Evolutionary conservation across 53 echinoderm and acorn worm genomes (phyloP).

Genomic region (Crossaster papposus): DNA sequence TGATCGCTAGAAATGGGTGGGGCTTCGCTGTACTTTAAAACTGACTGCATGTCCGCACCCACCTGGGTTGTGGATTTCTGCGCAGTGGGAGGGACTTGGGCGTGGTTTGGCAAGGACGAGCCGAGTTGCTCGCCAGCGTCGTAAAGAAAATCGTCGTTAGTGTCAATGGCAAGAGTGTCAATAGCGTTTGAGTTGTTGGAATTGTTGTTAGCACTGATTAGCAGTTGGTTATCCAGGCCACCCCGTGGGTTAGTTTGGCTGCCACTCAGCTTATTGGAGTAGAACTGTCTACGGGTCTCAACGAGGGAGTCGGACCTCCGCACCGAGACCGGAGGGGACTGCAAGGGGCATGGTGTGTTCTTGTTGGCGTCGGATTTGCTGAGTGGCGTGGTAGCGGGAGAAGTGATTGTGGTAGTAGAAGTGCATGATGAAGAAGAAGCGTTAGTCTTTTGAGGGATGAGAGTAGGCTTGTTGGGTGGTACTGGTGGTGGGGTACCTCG

Average conservation of each 20-base stretch:
- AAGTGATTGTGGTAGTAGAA: constrained; percentile 62
- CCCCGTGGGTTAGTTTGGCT: constrained; percentile 68
- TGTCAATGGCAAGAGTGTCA: constrained; percentile 76
- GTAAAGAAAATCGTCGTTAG: constrained; percentile 55
- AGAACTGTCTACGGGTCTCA: constrained; percentile 96
- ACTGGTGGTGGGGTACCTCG: constrained; percentile 97
- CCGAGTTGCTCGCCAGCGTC: constrained; percentile 42
- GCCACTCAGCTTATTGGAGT: constrained; percentile 92
- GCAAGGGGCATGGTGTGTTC: constrained; percentile 34
- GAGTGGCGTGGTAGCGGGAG: constrained; percentile 57
- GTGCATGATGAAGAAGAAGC: constrained; percentile 69
- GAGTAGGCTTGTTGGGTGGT: constrained; percentile 95
- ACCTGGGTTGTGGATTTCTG: constrained; percentile 83
- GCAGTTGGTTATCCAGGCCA: constrained; percentile 65
- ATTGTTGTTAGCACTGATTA: constrained; percentile 81
- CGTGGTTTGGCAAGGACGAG: constrained; percentile 41
- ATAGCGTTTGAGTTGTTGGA: constrained; percentile 87
- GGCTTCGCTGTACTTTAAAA: constrained; percentile 54
- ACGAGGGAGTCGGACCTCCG: constrained; percentile 85
- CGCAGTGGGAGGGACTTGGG: constrained; percentile 63
- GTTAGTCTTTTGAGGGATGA: constrained; percentile 90
- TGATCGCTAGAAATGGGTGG: constrained; percentile 64
- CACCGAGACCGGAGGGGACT: constrained; percentile 27
- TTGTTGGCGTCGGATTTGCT: constrained; percentile 54
- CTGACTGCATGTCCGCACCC: constrained; percentile 66